Evolutionary conservation across 2,797 vertebrate genomes (phyloP), one percentile per base, ranked within the genome.

Genomic region (Gorsachius magnificus): DNA sequence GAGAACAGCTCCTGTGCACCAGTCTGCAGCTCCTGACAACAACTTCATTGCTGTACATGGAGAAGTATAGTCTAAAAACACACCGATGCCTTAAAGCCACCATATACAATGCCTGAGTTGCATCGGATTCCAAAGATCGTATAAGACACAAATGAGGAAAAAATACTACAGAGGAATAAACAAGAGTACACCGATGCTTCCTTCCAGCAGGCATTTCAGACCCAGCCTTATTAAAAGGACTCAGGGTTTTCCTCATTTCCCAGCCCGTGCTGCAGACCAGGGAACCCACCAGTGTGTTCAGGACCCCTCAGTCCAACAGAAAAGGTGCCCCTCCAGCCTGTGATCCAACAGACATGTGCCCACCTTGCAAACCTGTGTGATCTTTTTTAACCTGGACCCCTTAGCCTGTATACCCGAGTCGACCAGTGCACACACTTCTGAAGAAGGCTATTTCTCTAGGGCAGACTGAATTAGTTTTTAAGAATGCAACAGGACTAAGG

Each of bases 341-440:
- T 7, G 35, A 28, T 16, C 46, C 13, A 41, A 65, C 25, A 21
- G 22, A 26, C 26, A 16, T 0, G 1, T 11, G 28, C 45, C 33
- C 0, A 2, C 29, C 56, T 41, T 29, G 4, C 45, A 57, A 41
- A 36, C 45, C 45, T 15, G 7, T 3, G 26, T 21, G 4, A 61
- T 12, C 20, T 8, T 38, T 43, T 61, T 38, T 61, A 82, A 45
- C 43, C 24, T 7, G 11, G 41, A 35, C 21, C 33, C 35, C 58
- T n/a, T 8, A 4, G 22, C 33, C 60, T 13, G 19, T 10, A 28
- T 4, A 25, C 21, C 66, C 0, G 41, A 48, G 64, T 7, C 3
- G 0, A 50, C 26, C 56, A 25, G n/a, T 0, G 3, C 2, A 24
- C 20, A 29, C 5, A 3, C 16, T 31, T 50, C 41, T 12, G 25